Conservation (phyloP, 1,140 invertebrate species). For the Eciton burchellii region DNA sequence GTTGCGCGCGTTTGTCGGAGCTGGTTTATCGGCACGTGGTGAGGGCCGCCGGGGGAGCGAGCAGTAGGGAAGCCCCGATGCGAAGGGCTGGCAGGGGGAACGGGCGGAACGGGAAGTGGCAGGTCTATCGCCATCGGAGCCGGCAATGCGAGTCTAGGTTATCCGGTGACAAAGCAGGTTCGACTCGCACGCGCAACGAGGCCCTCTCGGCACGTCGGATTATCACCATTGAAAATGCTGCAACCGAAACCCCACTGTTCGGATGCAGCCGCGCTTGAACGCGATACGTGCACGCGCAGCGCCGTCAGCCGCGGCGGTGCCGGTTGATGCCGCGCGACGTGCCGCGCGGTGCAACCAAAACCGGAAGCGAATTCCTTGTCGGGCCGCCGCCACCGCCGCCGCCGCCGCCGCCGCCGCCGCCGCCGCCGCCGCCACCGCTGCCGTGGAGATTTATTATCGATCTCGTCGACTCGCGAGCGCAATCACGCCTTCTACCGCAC, state of each 20-base stretch:
- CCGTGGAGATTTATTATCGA: slow-evolving; percentile 65
- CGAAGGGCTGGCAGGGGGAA: neutral
- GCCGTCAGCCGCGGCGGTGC: too few species aligned
- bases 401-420: too few species aligned
- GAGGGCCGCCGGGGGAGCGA: neutral
- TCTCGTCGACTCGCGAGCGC: slow-evolving; percentile 56
- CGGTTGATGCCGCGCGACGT: slow-evolving; percentile 51
- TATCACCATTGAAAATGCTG: slow-evolving; percentile 81
- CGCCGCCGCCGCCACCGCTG: too few species aligned
- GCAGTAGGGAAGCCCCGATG: slow-evolving; percentile 8
- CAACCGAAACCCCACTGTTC: slow-evolving; percentile 81
- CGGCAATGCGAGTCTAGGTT: slow-evolving; percentile 81
- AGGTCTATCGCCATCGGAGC: slow-evolving; percentile 80
- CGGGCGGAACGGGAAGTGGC: slow-evolving; percentile 45
- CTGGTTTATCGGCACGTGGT: slow-evolving; percentile 13
- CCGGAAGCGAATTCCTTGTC: slow-evolving; percentile 77
- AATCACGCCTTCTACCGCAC: slow-evolving; percentile 12
- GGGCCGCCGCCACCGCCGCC: too few species aligned
- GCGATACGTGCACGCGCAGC: slow-evolving; percentile 76
- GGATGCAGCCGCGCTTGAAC: slow-evolving; percentile 82
- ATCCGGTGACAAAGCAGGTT: slow-evolving; percentile 82
- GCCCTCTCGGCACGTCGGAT: slow-evolving; percentile 74
- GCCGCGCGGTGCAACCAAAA: slow-evolving; percentile 69
- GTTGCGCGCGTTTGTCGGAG: slow-evolving; percentile 39
- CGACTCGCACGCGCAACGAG: slow-evolving; percentile 70